Percentiles rank a stretch among this genome's conserved stretches.
These are phyloP conservation scores for Odontocolon sp. DNA, from an alignment of 2,888 invertebrate genomes.

Conservation along the genomic window DNA sequence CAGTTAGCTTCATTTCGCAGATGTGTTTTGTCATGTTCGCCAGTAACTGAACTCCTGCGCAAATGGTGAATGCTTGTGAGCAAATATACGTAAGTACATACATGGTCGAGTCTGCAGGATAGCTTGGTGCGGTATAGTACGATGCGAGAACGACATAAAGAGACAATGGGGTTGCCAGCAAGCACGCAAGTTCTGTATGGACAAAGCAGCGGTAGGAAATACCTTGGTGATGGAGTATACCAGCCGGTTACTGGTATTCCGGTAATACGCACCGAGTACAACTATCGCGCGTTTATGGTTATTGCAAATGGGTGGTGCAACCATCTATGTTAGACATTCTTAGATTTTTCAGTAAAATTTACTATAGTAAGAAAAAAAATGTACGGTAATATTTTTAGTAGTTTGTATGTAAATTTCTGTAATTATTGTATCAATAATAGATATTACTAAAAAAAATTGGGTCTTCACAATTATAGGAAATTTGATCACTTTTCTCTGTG, in stretches of 20 bases:
- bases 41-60: no score
- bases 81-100: conserved; percentile 26
- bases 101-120: conserved; percentile 38
- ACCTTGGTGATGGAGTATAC: conserved; percentile 5
- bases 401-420: no score
- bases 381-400: no score
- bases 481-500: no score
- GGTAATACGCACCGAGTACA: neutral
- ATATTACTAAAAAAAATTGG: no score
- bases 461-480: no score
- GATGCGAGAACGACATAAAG: conserved; percentile 61
- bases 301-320: neutral
- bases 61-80: neutral
- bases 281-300: conserved; percentile 16
- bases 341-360: no score
- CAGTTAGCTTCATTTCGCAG: no score
- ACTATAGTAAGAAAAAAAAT: no score
- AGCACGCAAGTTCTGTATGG: conserved; percentile 26
- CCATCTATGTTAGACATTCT: neutral
- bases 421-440: no score
- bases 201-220: conserved; percentile 29
- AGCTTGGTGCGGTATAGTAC: no score
- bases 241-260: conserved; percentile 12
- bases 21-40: no score
- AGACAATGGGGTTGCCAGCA: conserved; percentile 57